Evolutionary conservation across 2,797 vertebrate species (phyloP).

Genomic region (Cossypha polioptera): DNA sequence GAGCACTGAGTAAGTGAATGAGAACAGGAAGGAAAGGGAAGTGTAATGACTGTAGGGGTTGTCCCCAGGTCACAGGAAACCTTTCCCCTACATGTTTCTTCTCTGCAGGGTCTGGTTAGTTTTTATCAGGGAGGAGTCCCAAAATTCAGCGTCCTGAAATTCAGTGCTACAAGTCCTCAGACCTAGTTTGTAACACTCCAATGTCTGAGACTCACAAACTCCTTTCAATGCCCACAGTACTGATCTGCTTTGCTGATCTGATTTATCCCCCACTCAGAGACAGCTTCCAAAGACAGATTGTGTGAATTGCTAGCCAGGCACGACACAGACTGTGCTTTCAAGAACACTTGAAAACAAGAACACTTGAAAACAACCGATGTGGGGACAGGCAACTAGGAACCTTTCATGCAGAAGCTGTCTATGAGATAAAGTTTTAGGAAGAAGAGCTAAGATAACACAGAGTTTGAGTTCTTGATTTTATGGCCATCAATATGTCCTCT

Average conservation of each 20-base stretch:
- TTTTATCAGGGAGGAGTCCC: neutral
- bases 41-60: fast-evolving
- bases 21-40: neutral
- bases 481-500: neutral
- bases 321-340: neutral
- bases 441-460: neutral
- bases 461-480: neutral
- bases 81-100: neutral
- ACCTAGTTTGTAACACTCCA: neutral
- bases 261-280: neutral
- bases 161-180: neutral
- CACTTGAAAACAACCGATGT: neutral
- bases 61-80: neutral
- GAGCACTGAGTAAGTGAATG: neutral
- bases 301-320: neutral
- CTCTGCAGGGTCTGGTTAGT: neutral
- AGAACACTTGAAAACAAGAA: neutral
- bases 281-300: neutral
- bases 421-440: neutral
- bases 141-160: neutral
- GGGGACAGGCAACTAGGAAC: neutral
- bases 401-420: neutral
- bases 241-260: neutral
- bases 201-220: neutral
- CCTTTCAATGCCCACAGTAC: neutral